Percentiles rank a stretch among this genome's conserved stretches.
Evolutionary conservation across 2,888 invertebrate genomes (phyloP).

Genomic region (Parnassius orleans): DNA sequence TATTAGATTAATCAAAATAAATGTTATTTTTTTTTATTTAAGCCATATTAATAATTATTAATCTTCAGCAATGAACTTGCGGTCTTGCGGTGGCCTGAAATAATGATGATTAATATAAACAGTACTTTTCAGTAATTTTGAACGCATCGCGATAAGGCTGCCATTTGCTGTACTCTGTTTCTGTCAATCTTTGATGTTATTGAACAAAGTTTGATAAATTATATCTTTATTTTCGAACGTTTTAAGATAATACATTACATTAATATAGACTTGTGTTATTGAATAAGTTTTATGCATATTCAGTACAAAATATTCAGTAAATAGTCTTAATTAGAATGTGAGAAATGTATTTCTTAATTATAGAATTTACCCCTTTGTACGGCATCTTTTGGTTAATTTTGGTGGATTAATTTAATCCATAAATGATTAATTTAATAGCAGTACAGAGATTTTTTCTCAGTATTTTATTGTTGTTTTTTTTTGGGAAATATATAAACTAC

Average conservation of each 20-base stretch:
- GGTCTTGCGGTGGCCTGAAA: no score
- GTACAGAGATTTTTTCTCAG: neutral
- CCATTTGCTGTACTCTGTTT: conserved; percentile 61
- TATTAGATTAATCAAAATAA: no score
- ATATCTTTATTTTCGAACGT: conserved; percentile 36
- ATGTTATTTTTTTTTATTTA: neutral
- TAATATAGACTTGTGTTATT: conserved; percentile 34
- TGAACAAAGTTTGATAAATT: conserved; percentile 48
- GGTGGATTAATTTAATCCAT: neutral
- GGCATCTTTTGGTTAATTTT: conserved; percentile 14
- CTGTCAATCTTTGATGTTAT: conserved; percentile 76
- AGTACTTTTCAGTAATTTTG: conserved; percentile 9
- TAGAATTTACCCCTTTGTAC: conserved; percentile 20
- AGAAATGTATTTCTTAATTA: conserved; percentile 42
- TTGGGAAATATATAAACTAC: conserved; percentile 31
- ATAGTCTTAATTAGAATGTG: conserved; percentile 52
- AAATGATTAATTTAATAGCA: conserved; percentile 6
- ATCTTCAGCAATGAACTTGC: no score
- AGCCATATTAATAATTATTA: no score
- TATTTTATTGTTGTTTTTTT: conserved; percentile 10
- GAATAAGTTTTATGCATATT: conserved; percentile 31
- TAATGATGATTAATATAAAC: no score
- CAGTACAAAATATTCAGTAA: conserved; percentile 45
- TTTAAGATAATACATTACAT: conserved; percentile 37
- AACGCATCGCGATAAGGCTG: conserved; percentile 37